A percentile compares a stretch with the other conserved stretches of the same genome.
phyloP scores from a whole-genome alignment of 2,797 vertebrate species.

The Epinephelus malabaricus region DNA sequence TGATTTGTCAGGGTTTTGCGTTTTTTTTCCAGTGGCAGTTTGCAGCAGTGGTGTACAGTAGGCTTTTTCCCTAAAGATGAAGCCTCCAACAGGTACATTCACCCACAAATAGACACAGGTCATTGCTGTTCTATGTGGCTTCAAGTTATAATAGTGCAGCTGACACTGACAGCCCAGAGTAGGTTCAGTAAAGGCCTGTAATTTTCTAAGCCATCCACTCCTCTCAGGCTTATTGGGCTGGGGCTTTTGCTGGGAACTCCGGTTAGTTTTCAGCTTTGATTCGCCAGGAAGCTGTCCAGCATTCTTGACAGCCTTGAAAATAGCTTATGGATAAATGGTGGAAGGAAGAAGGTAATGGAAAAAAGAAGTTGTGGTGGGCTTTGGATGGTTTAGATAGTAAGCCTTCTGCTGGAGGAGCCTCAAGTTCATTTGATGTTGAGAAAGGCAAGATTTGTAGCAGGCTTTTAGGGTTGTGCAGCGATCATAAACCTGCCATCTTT shows the following conservation, averaged over 20 bases:
- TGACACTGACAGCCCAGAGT: constrained; percentile 51
- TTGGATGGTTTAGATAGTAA: constrained; percentile 77
- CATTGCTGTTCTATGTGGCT: constrained; percentile 31
- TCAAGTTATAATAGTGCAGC: constrained; percentile 53
- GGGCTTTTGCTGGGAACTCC: constrained; percentile 55
- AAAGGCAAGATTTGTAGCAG: constrained; percentile 71
- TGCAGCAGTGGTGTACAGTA: constrained; percentile 1
- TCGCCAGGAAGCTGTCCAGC: constrained; percentile 68
- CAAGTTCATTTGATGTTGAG: constrained; percentile 71
- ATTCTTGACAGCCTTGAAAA: constrained; percentile 76
- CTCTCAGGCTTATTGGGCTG: constrained; percentile 70
- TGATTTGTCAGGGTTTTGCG: background rate
- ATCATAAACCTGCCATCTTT: constrained; percentile 67
- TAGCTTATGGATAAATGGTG: constrained; percentile 66
- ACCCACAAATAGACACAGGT: constrained; percentile 28
- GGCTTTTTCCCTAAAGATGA: constrained; percentile 16
- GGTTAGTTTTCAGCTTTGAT: constrained; percentile 72
- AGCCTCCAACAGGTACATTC: constrained; percentile 48
- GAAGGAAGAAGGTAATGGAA: constrained; percentile 65
- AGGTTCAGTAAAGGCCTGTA: constrained; percentile 68
- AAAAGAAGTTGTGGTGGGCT: constrained; percentile 63
- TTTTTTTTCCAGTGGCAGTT: background rate
- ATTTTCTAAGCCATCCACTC: constrained; percentile 72
- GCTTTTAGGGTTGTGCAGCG: constrained; percentile 56
- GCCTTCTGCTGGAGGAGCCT: constrained; percentile 62